Conservation (phyloP, 2,113 vertebrate genomes). For the Pristiophorus japonicus region DNA sequence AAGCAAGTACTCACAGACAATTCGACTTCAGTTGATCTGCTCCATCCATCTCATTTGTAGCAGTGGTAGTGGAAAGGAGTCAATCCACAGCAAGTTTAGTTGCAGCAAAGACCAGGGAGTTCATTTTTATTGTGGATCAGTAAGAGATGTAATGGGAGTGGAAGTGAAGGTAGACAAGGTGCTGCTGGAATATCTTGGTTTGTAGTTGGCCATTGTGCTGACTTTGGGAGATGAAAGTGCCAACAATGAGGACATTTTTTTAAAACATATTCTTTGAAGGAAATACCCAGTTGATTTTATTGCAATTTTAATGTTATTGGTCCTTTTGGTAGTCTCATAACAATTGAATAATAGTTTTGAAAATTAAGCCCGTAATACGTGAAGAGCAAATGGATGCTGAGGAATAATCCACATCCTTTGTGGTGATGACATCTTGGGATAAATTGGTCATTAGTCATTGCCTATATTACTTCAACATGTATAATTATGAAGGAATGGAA, state of each 20-base stretch:
- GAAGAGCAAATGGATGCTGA: not conserved
- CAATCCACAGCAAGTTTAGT: not conserved
- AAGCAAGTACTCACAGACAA: not conserved
- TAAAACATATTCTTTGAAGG: not conserved
- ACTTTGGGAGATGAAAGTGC: not conserved
- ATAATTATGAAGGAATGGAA: not conserved
- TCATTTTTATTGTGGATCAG: not conserved
- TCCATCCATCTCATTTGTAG: not conserved
- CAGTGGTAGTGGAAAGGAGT: not conserved
- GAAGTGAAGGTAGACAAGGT: not conserved
- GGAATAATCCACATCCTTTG: not conserved
- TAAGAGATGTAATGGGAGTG: not conserved
- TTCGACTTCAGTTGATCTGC: not conserved
- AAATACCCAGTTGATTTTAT: not conserved
- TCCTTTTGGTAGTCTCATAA: not conserved
- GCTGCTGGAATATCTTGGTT: not conserved
- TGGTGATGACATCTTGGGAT: not conserved
- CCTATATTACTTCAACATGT: not conserved
- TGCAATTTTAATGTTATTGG: not conserved
- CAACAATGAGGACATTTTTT: not conserved
- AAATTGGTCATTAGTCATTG: not conserved
- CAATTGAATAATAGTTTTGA: not conserved
- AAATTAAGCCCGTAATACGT: not conserved
- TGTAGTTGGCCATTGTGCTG: not conserved
- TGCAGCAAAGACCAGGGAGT: not conserved